A percentile compares a stretch with the other conserved stretches of the same genome.
These are phyloP conservation scores for Epizoanthus ramosus DNA, from an alignment of 92 coral and sea anemone genomes.

Conservation along the genomic window DNA sequence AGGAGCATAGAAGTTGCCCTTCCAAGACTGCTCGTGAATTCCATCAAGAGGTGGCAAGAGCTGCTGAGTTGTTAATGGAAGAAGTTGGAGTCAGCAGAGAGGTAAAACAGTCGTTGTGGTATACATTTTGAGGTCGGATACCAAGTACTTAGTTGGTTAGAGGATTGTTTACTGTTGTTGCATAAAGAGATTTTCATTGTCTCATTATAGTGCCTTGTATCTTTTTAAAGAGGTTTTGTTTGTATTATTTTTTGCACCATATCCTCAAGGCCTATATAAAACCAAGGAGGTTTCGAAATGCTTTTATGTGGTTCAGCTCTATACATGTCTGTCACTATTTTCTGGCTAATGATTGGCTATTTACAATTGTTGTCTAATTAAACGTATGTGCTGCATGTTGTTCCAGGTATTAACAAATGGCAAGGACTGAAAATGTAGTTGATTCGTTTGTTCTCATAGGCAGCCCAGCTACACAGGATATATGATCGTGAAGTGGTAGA, in stretches of 20 bases:
- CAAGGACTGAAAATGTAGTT: neutral
- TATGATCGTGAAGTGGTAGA: constrained; percentile 99
- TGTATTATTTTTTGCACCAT: too few species aligned
- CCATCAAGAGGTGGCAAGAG: constrained; percentile 85
- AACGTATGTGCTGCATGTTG: too few species aligned
- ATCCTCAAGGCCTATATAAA: too few species aligned
- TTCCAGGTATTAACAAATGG: too few species aligned
- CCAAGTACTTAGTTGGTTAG: neutral
- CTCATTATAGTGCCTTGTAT: too few species aligned
- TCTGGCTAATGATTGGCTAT: too few species aligned
- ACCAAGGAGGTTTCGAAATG: too few species aligned
- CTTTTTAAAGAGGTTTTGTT: too few species aligned
- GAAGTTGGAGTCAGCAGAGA: constrained; percentile 92
- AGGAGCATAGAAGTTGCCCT: constrained; percentile 72
- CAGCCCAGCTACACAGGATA: constrained; percentile 86
- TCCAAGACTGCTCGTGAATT: constrained; percentile 86
- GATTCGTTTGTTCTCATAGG: constrained; percentile 48
- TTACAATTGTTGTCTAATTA: too few species aligned
- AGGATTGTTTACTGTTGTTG: neutral
- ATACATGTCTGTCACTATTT: too few species aligned
- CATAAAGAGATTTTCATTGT: too few species aligned
- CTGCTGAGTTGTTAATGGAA: constrained; percentile 83
- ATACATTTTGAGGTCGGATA: neutral
- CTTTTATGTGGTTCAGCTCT: too few species aligned
- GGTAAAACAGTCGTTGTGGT: constrained; percentile 45